These are phyloP conservation scores for Bombylius discolor DNA, from an alignment of 2,888 invertebrate species.

Conservation along the genomic window DNA sequence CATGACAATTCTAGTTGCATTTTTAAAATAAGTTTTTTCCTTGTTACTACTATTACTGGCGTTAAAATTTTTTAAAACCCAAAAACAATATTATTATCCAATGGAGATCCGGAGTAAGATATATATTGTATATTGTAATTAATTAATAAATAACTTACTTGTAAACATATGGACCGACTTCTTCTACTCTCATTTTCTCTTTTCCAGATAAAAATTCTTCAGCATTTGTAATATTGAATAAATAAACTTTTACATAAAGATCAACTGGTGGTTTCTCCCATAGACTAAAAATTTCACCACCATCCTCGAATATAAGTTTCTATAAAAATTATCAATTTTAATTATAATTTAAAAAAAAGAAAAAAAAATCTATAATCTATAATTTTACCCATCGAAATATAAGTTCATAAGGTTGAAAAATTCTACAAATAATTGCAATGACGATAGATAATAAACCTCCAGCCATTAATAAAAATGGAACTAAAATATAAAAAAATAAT, in stretches of 20 bases:
- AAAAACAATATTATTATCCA: too few species aligned
- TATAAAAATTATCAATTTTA: conserved; percentile 28
- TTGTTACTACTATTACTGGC: too few species aligned
- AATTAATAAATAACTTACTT: too few species aligned
- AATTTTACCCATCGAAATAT: conserved; percentile 54
- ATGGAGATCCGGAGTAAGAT: too few species aligned
- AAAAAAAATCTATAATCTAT: too few species aligned
- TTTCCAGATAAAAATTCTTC: conserved; percentile 63
- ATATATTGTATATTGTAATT: too few species aligned
- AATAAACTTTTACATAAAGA: conserved; percentile 59
- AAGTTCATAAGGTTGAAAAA: conserved; percentile 59
- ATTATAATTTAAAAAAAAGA: not conserved
- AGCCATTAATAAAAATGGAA: conserved; percentile 55
- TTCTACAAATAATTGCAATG: conserved; percentile 50
- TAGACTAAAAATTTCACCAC: conserved; percentile 70
- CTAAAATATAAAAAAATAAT: conserved; percentile 40
- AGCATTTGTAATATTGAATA: conserved; percentile 75
- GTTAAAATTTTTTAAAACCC: too few species aligned
- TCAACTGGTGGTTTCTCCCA: conserved; percentile 73
- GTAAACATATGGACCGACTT: conserved; percentile 82
- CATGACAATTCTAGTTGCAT: too few species aligned
- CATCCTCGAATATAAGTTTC: conserved; percentile 60
- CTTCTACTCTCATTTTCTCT: conserved; percentile 54
- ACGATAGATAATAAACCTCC: conserved; percentile 53
- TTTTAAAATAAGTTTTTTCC: too few species aligned